Conservation (phyloP, 23 tunicate species). For the Clavelina lepadiformis region DNA sequence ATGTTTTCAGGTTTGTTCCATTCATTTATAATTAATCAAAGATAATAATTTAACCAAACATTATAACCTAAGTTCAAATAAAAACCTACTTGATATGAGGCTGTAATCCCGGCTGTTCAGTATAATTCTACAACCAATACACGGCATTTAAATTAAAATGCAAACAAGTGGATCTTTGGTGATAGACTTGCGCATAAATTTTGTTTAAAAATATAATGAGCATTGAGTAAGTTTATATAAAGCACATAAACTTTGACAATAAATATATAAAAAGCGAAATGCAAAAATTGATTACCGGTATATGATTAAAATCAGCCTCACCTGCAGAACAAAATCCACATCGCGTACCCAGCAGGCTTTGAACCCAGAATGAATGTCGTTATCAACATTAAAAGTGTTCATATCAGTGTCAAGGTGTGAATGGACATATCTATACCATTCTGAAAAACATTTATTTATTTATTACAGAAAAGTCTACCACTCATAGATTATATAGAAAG, state of each 20-base stretch:
- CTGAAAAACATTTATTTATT: constrained; percentile 30
- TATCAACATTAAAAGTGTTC: constrained; percentile 26
- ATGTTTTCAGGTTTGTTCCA: too few relatives aligned
- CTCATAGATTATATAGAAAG: too few relatives aligned
- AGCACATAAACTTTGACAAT: too few relatives aligned
- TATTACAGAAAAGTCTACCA: too few relatives aligned
- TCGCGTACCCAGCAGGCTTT: constrained; percentile 52
- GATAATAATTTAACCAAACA: background rate
- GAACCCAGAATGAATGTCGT: constrained; percentile 32
- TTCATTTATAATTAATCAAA: too few relatives aligned
- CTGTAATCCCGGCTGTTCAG: constrained; percentile 84
- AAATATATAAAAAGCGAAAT: too few relatives aligned
- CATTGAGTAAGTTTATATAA: too few relatives aligned
- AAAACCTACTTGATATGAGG: constrained; percentile 72
- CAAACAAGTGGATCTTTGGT: too few relatives aligned
- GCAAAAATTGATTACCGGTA: too few relatives aligned
- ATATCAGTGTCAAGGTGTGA: constrained; percentile 34
- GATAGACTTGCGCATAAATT: too few relatives aligned
- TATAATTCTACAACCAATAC: constrained; percentile 61
- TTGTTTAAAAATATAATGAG: too few relatives aligned
- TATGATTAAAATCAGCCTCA: background rate
- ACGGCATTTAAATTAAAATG: too few relatives aligned
- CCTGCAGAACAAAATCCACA: constrained; percentile 22
- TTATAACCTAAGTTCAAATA: background rate
- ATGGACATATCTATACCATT: constrained; percentile 77